Conservation (phyloP, 2,113 vertebrate species). For the Steatornis caripensis region DNA sequence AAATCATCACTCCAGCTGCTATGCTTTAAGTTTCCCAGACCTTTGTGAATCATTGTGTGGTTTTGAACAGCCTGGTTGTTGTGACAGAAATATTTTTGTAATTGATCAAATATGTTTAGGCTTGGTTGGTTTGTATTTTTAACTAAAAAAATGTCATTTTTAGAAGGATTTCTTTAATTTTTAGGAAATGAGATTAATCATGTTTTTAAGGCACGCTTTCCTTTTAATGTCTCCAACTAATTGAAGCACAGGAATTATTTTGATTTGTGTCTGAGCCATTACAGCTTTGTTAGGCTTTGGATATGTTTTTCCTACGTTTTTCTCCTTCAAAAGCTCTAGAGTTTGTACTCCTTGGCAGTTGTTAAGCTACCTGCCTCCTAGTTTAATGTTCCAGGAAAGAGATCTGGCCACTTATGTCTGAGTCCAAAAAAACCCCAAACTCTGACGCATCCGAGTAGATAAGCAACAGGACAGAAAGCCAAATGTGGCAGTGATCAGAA, state of each 20-base stretch:
- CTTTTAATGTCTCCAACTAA: slow-evolving; percentile 33
- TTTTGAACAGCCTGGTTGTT: slow-evolving; percentile 54
- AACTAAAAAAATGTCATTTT: neutral
- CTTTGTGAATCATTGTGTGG: slow-evolving; percentile 66
- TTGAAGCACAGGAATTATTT: neutral
- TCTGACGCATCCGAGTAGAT: neutral
- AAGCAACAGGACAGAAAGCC: neutral
- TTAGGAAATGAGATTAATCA: slow-evolving; percentile 58
- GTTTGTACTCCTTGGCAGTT: neutral
- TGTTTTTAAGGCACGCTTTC: neutral
- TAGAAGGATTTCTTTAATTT: slow-evolving; percentile 30
- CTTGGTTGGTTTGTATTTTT: slow-evolving; percentile 41
- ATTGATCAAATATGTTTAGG: slow-evolving; percentile 58
- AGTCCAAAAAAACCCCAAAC: neutral
- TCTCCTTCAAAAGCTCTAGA: neutral
- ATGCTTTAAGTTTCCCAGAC: slow-evolving; percentile 46
- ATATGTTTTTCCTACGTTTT: neutral
- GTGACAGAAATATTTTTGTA: slow-evolving; percentile 55
- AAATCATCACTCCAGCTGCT: slow-evolving; percentile 60
- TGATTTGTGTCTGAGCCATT: neutral
- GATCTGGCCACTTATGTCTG: neutral
- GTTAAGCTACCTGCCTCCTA: slow-evolving; percentile 4
- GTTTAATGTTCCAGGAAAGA: neutral
- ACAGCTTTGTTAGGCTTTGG: neutral
- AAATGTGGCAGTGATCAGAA: neutral